These are phyloP conservation scores for Halcyon badia DNA, from an alignment of 2,797 vertebrate species.

Conservation along the genomic window DNA sequence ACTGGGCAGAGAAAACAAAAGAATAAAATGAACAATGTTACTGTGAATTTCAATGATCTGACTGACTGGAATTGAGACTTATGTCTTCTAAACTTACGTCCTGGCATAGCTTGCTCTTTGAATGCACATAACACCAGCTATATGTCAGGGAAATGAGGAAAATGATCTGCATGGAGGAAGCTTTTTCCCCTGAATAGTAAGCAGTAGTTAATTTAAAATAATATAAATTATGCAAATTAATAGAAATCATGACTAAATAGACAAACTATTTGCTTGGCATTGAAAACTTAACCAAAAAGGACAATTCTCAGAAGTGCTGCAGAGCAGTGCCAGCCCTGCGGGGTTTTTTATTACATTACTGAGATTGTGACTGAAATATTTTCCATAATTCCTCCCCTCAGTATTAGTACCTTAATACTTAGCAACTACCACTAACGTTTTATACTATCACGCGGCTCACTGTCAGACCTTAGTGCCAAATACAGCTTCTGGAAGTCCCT, in stretches of 20 bases:
- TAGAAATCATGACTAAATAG: slow-evolving; percentile 10
- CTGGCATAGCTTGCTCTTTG: not conserved
- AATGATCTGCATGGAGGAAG: not conserved
- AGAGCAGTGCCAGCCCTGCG: not conserved
- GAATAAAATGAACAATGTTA: not conserved
- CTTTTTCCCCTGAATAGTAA: not conserved
- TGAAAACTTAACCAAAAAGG: slow-evolving; percentile 5
- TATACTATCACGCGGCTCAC: not conserved
- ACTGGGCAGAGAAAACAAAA: not conserved
- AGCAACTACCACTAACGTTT: not conserved
- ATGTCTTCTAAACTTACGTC: not conserved
- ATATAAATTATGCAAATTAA: not conserved
- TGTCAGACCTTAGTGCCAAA: not conserved
- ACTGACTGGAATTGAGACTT: not conserved
- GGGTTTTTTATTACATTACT: not conserved
- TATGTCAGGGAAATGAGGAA: not conserved
- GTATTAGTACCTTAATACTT: not conserved
- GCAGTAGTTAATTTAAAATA: not conserved
- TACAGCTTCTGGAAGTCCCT: not conserved
- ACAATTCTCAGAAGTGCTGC: not conserved
- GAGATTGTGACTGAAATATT: slow-evolving; percentile 19
- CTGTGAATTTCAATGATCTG: not conserved
- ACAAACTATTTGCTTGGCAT: slow-evolving; percentile 15
- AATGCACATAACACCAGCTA: not conserved
- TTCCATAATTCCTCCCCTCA: not conserved